Evolutionary conservation across 2,888 invertebrate species (phyloP), one percentile per base, ranked within the genome.

Genomic region (Drosophila stalkeri): DNA sequence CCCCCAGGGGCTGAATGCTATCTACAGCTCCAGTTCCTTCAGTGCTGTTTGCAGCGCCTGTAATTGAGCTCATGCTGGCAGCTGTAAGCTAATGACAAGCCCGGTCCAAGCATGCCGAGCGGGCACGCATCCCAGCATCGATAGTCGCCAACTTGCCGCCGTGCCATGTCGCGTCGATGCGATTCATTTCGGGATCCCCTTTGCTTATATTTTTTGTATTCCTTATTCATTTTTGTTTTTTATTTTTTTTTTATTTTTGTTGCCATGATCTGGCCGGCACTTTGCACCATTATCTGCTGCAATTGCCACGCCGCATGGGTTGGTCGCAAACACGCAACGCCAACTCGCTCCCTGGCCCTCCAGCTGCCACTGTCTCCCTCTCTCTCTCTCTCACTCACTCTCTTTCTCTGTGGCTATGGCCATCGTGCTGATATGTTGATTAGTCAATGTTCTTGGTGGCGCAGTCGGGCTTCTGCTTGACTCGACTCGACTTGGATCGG

Each of bases 371-470:
- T 16, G 18, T 11, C 51, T 33, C 51, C 20, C 20, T 9, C 39
- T 11, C 66, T 47, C 31, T 31, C 20, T 18, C 18, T 18, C 43
- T 18, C 5, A 14, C 23, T 31, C 65, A 39, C 35, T 35, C 49
- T 43, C 11, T 44, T 3, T 20, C 44, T 20, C 20, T 44, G 12
- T 12, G n/a, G 27, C 39, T 39, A 54, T 57, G 33, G 43, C 47
- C 82, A 75, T 70, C 85, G 82, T 85, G 84, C 86, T 84, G 88
- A 87, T 87, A 87, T 87, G 88, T 84, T 84, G 84, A 85, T 84
- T 87, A 82, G 88, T 72, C 84, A 81, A 77, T 84, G 80, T 79
- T 84, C 75, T 75, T 54, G 67, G 46, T 69, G 67, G 61, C 51
- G 39, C 55, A 51, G 56, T 57, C 37, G 31, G 55, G 47, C 64